These are phyloP conservation scores for Hyles euphorbiae DNA, from an alignment of 1,140 invertebrate species.

Conservation along the genomic window DNA sequence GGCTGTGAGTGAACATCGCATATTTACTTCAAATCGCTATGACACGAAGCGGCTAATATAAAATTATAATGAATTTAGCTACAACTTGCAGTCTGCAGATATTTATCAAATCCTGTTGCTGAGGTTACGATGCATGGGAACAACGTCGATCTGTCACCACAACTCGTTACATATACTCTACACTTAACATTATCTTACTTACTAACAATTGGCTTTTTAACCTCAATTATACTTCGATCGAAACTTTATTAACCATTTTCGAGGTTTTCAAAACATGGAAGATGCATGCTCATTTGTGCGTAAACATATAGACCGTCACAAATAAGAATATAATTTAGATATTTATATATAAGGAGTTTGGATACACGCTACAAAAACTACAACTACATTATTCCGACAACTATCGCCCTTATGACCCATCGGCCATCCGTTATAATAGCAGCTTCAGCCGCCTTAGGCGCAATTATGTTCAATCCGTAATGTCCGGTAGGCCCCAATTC, in stretches of 20 bases:
- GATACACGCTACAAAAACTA: slow-evolving; percentile 4
- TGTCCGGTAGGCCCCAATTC: no score
- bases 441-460: no score
- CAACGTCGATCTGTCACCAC: slow-evolving; percentile 42
- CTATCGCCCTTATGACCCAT: no score
- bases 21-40: no score
- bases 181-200: slow-evolving; percentile 62
- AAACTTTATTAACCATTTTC: slow-evolving; percentile 27
- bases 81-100: background rate
- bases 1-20: no score
- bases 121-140: slow-evolving; percentile 25
- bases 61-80: background rate
- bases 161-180: slow-evolving; percentile 46
- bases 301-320: slow-evolving; percentile 33
- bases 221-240: slow-evolving; percentile 28
- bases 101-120: slow-evolving; percentile 14
- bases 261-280: slow-evolving; percentile 34
- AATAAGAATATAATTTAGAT: slow-evolving; percentile 28
- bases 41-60: no score
- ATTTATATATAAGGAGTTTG: slow-evolving; percentile 6
- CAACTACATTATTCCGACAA: background rate
- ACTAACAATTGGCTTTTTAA: slow-evolving; percentile 59
- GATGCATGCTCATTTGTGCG: slow-evolving; percentile 55
- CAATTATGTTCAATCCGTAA: no score
- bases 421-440: no score